These are phyloP conservation scores for Cryptotermes secundus DNA, from an alignment of 1,140 invertebrate species.

Conservation along the genomic window DNA sequence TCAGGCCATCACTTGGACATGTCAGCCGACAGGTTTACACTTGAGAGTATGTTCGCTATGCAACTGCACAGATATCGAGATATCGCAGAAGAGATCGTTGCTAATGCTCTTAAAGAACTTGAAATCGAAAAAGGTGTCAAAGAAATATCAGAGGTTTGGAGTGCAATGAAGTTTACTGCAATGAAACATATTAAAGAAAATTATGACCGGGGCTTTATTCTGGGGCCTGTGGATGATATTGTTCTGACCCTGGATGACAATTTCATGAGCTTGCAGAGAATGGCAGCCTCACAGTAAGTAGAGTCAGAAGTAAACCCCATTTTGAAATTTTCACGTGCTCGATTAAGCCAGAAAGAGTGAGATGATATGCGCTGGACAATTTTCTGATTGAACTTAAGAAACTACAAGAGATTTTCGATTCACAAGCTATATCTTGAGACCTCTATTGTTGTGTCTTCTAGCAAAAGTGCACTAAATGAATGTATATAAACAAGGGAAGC, in stretches of 20 bases:
- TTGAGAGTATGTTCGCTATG: constrained; percentile 91
- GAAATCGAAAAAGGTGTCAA: constrained; percentile 82
- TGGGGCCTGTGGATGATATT: constrained; percentile 81
- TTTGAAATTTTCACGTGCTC: too few species aligned
- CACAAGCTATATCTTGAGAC: too few species aligned
- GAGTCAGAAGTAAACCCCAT: too few species aligned
- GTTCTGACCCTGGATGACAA: constrained; percentile 82
- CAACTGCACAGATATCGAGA: constrained; percentile 82
- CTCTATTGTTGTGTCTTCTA: too few species aligned
- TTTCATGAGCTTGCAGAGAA: constrained; percentile 84
- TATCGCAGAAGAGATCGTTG: constrained; percentile 80
- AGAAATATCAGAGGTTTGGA: constrained; percentile 76
- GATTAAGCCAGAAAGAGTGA: too few species aligned
- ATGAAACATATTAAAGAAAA: constrained; percentile 61
- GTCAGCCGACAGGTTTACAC: constrained; percentile 78
- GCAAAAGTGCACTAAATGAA: too few species aligned
- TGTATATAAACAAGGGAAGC: too few species aligned
- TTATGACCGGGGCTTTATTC: constrained; percentile 65
- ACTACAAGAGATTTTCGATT: too few species aligned
- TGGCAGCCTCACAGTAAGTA: constrained; percentile 77
- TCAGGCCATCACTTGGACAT: constrained; percentile 75
- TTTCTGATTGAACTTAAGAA: too few species aligned
- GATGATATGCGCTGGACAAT: too few species aligned
- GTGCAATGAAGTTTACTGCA: constrained; percentile 68
- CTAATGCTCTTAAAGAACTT: constrained; percentile 83